Percentiles rank a stretch among this genome's conserved stretches.
phyloP scores from a whole-genome alignment of 1,140 invertebrate genomes.

The Conus betulinus region DNA sequence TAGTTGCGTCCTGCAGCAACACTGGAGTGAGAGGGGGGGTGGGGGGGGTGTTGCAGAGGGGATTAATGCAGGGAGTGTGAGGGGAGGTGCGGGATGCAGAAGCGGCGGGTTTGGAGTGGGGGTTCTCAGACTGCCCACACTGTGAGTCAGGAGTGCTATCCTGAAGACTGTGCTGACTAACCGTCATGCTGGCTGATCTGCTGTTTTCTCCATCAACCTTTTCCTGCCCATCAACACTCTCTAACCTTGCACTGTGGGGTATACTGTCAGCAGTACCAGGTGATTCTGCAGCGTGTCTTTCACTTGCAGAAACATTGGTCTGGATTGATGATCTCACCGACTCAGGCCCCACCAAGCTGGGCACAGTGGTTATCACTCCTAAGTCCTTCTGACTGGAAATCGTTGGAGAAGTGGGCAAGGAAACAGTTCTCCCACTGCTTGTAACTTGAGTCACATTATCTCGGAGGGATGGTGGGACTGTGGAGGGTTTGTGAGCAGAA shows the following conservation, averaged over 20 bases:
- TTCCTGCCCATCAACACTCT: neutral
- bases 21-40: slow-evolving; percentile 28
- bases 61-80: neutral
- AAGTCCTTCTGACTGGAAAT: neutral
- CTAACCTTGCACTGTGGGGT: neutral
- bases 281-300: neutral
- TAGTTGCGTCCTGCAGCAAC: slow-evolving; percentile 1
- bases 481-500: neutral
- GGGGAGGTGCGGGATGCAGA: slow-evolving; percentile 23
- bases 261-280: neutral
- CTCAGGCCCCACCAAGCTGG: neutral
- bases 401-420: neutral
- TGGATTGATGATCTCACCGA: neutral
- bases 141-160: neutral
- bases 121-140: neutral
- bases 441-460: neutral
- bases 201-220: neutral
- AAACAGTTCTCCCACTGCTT: neutral
- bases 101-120: slow-evolving; percentile 29
- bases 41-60: slow-evolving; percentile 26
- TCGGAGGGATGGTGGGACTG: neutral
- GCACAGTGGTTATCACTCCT: neutral
- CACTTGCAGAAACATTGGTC: neutral
- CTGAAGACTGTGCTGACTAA: neutral
- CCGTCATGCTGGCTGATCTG: no score